Percentiles rank a stretch among this genome's conserved stretches.
Evolutionary conservation across 2,888 invertebrate species (phyloP).

Genomic region (Phortica magna): DNA sequence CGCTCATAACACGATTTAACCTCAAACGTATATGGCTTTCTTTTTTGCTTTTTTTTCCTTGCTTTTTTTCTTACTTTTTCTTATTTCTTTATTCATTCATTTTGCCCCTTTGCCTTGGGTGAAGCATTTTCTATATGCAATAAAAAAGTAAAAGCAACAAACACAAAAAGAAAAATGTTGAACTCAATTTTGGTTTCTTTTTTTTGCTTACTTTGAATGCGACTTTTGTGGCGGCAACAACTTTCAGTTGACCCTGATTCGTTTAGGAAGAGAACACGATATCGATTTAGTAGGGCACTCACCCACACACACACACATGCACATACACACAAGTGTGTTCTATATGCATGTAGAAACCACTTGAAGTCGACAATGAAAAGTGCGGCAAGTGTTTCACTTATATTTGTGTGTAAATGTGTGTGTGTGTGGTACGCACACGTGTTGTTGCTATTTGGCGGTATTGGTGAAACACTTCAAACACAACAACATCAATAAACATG

Average conservation of each 20-base stretch:
- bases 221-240: slow-evolving; percentile 16
- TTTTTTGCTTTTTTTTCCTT: not conserved
- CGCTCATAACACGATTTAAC: slow-evolving; percentile 20
- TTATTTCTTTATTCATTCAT: not conserved
- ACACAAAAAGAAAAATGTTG: too few relatives aligned
- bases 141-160: slow-evolving; percentile 27
- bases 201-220: not conserved
- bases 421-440: not conserved
- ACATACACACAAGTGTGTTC: not conserved
- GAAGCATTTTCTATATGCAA: slow-evolving; percentile 19
- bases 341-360: not conserved
- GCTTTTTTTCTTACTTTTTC: not conserved
- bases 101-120: not conserved
- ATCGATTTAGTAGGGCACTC: slow-evolving; percentile 5
- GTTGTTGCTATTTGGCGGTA: not conserved
- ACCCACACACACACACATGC: not conserved
- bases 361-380: slow-evolving; percentile 1
- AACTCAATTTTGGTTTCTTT: not conserved
- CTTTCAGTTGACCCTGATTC: slow-evolving; percentile 33
- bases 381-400: slow-evolving; percentile 20
- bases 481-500: too few relatives aligned
- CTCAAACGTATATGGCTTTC: not conserved
- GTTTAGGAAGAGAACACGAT: not conserved
- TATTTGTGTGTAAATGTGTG: not conserved
- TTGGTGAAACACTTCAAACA: too few relatives aligned